phyloP scores from a whole-genome alignment of 1,140 invertebrate species.

The Wiebesia pumilae region DNA sequence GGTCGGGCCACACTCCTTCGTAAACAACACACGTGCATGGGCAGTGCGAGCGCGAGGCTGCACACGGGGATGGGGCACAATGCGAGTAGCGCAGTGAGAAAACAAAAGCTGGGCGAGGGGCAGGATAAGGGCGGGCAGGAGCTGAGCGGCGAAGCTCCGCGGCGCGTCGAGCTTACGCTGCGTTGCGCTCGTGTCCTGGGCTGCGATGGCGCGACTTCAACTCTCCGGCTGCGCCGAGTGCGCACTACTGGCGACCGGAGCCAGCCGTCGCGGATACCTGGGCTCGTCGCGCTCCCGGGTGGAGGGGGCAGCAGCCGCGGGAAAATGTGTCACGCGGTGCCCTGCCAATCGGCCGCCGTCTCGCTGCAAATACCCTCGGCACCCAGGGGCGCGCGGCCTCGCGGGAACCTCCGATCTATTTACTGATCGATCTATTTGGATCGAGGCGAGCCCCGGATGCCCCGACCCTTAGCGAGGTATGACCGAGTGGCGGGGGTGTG shows the following conservation, averaged over 20 bases:
- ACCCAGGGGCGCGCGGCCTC: conserved; percentile 52
- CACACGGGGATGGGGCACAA: too few relatives aligned
- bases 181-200: background rate
- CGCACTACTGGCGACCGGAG: background rate
- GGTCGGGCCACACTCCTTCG: too few relatives aligned
- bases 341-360: conserved; percentile 8
- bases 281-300: background rate
- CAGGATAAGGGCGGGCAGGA: too few relatives aligned
- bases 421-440: conserved; percentile 75
- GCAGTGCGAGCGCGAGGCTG: too few relatives aligned
- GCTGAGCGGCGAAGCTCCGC: background rate
- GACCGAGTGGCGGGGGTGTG: too few relatives aligned
- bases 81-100: too few relatives aligned
- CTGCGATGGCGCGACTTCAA: background rate
- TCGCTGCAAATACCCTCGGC: conserved; percentile 65
- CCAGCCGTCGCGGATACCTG: conserved; percentile 56
- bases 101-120: too few relatives aligned
- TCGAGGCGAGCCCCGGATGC: conserved; percentile 55
- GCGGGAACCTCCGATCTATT: conserved; percentile 68
- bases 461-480: background rate
- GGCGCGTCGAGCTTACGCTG: conserved; percentile 20
- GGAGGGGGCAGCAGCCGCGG: background rate
- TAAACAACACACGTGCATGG: background rate
- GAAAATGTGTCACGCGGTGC: conserved; percentile 17
- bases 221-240: conserved; percentile 6